Evolutionary conservation across 2,888 invertebrate species (phyloP), one percentile per base, ranked within the genome.

Genomic region (Diachrysia chrysitis): DNA sequence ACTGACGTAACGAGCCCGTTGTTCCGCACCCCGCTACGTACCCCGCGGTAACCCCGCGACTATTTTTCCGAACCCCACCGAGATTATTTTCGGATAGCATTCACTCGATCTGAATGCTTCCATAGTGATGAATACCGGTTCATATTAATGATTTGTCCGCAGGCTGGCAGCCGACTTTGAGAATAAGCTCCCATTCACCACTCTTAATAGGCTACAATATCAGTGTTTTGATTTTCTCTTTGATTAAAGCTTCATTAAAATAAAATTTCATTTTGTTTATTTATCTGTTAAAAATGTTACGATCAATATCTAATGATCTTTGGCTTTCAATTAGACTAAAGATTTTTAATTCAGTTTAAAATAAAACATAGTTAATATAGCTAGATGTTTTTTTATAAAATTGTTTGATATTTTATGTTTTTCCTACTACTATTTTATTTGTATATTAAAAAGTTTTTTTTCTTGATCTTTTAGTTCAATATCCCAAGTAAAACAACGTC

Each of bases 1-100:
- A 89, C 91, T 90, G 85, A 89, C 91, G 90, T 95, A 95, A 95
- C 95, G 95, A 95, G 94, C 83, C 92, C 90, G 94, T 93, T 93
- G 93, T 93, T 90, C 90, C 90, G 86, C 87, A 85, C 86, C 86
- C 84, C 78, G 76, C 80, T 66, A 77, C 58, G 42, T 42, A n/a
- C 32, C 32, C 32, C 32, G 32, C 32, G 32, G 32, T 73, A 70
- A 78, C 80, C 73, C 73, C 76, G 71, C 77, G 57, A 66, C 67
- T 73, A 71, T 79, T 79, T 83, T 76, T 72, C 69, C 62, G 82
- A 83, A 83, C 91, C 90, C 91, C 85, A 84, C 81, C 79, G 87
- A 91, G 89, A 93, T 92, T 93, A 92, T 90, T 87, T 90, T 87
- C 88, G 87, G 89, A 88, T 87, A 87, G 83, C 87, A 92, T 93